phyloP scores from a whole-genome alignment of 2,797 vertebrate genomes.

The Centropyge bicolor region DNA sequence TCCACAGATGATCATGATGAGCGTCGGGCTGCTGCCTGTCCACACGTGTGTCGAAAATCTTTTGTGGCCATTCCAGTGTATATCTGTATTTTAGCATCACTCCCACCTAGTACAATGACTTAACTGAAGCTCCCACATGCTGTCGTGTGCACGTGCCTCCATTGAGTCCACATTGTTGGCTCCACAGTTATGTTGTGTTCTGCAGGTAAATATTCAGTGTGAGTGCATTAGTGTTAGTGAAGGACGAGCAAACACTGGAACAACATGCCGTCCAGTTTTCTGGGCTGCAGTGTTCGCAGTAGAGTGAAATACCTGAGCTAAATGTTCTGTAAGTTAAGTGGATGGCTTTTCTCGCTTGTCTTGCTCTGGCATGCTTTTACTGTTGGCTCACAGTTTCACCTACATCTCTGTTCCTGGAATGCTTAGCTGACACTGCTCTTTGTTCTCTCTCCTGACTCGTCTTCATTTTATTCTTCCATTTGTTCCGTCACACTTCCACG shows the following conservation, averaged over 20 bases:
- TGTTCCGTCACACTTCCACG: background rate
- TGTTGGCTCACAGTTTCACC: conserved; percentile 32
- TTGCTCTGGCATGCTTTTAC: conserved; percentile 60
- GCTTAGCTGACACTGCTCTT: conserved; percentile 27
- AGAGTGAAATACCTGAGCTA: background rate
- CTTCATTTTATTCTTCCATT: background rate
- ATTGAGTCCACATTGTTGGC: background rate
- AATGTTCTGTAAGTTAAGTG: conserved; percentile 19
- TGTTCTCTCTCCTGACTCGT: conserved; percentile 16
- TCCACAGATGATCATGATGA: background rate
- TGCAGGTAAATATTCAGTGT: background rate
- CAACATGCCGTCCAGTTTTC: background rate
- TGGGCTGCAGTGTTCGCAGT: background rate
- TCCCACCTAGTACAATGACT: background rate
- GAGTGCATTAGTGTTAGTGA: background rate
- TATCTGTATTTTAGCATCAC: background rate
- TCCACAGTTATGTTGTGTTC: background rate
- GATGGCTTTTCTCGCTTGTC: conserved; percentile 50
- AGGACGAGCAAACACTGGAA: conserved; percentile 2
- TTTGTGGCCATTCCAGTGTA: background rate
- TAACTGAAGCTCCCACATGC: background rate
- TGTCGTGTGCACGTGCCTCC: background rate
- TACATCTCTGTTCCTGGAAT: conserved; percentile 13
- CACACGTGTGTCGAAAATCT: background rate
- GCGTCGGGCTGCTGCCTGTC: no score